Evolutionary conservation across 1,140 invertebrate species (phyloP).

Genomic region (Ditylenchus dipsaci): DNA sequence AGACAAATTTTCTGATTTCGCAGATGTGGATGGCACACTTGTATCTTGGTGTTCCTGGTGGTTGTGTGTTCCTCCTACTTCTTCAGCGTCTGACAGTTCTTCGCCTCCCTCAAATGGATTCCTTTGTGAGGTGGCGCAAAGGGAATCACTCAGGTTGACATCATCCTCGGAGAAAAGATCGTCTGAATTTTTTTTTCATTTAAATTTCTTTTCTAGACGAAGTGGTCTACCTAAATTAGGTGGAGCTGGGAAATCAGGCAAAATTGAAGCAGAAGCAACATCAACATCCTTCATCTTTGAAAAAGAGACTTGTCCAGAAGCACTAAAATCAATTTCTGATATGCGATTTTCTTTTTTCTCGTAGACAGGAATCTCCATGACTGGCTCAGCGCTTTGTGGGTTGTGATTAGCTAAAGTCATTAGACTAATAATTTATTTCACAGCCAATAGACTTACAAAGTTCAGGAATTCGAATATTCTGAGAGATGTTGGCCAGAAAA

Average conservation of each 20-base stretch:
- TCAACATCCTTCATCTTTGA: not conserved
- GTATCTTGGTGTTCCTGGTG: too few relatives aligned
- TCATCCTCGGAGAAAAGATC: conserved; percentile 31
- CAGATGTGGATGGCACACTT: not conserved
- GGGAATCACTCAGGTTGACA: conserved; percentile 21
- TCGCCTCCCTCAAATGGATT: not conserved
- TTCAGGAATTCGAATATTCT: conserved; percentile 7
- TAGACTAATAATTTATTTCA: too few relatives aligned
- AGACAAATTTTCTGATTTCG: not conserved
- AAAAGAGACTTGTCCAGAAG: not conserved
- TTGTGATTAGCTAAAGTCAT: not conserved
- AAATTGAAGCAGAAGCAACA: not conserved
- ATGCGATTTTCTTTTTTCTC: not conserved
- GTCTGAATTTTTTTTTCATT: too few relatives aligned
- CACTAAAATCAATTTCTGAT: not conserved
- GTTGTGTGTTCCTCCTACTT: not conserved
- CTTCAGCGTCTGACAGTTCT: not conserved
- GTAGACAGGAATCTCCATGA: conserved; percentile 25
- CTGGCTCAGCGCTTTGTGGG: conserved; percentile 12
- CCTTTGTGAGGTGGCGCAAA: conserved; percentile 2
- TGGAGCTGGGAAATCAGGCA: not conserved
- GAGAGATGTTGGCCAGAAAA: conserved; percentile 27
- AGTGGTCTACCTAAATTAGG: not conserved
- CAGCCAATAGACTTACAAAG: not conserved
- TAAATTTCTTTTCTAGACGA: too few relatives aligned